These are phyloP conservation scores for Campopleginae sp. DNA, from an alignment of 2,888 invertebrate species.

Conservation along the genomic window DNA sequence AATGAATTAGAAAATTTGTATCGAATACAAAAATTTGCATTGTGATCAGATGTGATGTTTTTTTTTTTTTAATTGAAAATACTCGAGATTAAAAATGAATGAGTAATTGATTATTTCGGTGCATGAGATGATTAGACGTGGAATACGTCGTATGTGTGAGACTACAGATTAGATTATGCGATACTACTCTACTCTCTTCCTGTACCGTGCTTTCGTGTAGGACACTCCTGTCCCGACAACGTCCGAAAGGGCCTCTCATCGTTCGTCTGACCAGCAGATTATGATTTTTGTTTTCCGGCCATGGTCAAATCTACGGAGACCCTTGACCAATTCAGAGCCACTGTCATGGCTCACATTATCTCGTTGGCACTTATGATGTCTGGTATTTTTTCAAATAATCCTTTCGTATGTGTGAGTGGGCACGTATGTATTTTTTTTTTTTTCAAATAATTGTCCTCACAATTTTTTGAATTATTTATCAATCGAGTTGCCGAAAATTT, in stretches of 20 bases:
- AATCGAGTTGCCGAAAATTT: background rate
- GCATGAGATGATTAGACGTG: background rate
- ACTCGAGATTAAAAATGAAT: background rate
- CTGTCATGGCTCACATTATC: background rate
- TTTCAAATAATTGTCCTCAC: background rate
- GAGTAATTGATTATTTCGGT: background rate
- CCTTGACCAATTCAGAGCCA: conserved; percentile 12
- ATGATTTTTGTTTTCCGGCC: conserved; percentile 64
- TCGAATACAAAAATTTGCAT: no score
- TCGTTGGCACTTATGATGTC: background rate
- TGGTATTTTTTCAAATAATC: background rate
- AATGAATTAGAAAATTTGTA: background rate
- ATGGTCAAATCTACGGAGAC: background rate
- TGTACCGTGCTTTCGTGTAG: conserved; percentile 5
- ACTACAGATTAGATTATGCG: background rate
- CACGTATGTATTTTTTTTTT: background rate
- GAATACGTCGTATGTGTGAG: conserved; percentile 5
- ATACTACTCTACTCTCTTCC: conserved; percentile 4
- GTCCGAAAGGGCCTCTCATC: conserved; percentile 29
- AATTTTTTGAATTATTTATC: background rate
- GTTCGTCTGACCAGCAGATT: conserved; percentile 53
- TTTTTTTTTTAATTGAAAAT: background rate
- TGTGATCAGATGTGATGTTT: no score
- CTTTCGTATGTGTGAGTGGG: background rate
- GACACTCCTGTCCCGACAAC: conserved; percentile 34